Percentiles rank a stretch among this genome's conserved stretches.
Evolutionary conservation across 2,113 vertebrate species (phyloP).

Genomic region (Bos javanicus): DNA sequence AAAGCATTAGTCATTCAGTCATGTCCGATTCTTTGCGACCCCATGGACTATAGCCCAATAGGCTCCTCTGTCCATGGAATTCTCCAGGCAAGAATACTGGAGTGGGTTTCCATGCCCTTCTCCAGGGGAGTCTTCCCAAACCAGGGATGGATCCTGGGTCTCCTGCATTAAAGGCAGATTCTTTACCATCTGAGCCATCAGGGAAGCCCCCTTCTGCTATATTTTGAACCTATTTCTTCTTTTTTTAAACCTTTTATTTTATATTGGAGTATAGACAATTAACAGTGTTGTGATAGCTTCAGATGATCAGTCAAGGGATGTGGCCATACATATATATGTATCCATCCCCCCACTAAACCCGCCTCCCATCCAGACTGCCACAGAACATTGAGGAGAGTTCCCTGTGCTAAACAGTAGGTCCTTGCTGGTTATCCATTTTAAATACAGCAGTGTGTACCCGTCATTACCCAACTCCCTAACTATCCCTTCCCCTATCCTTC

Average conservation of each 20-base stretch:
- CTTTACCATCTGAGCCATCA: background rate
- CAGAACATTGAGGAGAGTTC: background rate
- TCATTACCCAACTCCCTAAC: background rate
- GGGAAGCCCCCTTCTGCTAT: background rate
- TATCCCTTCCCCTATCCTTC: background rate
- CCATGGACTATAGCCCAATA: background rate
- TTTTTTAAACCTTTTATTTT: background rate
- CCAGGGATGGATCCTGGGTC: background rate
- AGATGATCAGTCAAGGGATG: background rate
- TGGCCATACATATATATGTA: background rate
- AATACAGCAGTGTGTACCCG: background rate
- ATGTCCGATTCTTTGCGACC: background rate
- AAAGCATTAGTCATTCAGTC: background rate
- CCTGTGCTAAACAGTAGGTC: background rate
- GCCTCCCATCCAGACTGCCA: background rate
- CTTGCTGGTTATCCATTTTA: background rate
- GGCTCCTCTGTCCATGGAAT: background rate
- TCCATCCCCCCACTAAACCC: background rate
- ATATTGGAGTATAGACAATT: background rate
- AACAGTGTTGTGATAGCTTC: background rate
- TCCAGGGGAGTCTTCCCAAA: background rate
- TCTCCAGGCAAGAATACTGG: background rate
- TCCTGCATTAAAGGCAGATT: background rate
- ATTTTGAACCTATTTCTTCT: background rate
- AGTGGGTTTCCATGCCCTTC: background rate